Percentiles rank a stretch among this genome's conserved stretches.
These are phyloP conservation scores for Euwallacea similis DNA, from an alignment of 1,140 invertebrate genomes.

Conservation along the genomic window DNA sequence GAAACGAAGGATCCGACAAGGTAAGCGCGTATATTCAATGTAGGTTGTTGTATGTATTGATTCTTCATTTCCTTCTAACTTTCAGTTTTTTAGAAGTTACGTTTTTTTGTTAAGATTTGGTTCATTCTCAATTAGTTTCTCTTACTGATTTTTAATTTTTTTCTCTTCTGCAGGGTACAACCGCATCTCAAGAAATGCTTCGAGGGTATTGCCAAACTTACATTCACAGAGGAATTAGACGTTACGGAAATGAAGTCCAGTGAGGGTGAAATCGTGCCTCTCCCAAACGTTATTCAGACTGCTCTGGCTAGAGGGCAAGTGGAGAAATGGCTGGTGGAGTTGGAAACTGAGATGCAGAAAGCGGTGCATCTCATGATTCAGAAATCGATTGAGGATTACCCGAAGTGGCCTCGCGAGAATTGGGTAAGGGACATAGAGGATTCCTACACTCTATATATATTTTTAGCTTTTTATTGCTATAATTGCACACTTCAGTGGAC, in stretches of 20 bases:
- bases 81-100: slow-evolving; percentile 21
- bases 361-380: slow-evolving; percentile 75
- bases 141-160: not conserved
- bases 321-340: slow-evolving; percentile 93
- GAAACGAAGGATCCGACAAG: slow-evolving; percentile 95
- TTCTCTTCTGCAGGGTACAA: slow-evolving; percentile 72
- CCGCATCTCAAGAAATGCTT: slow-evolving; percentile 98
- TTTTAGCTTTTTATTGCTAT: not conserved
- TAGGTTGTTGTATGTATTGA: too few species aligned
- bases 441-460: not conserved
- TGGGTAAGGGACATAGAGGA: slow-evolving; percentile 68
- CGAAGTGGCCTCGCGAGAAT: slow-evolving; percentile 63
- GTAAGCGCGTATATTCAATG: slow-evolving; percentile 54
- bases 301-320: slow-evolving; percentile 89
- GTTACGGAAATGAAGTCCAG: slow-evolving; percentile 89
- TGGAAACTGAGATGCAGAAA: slow-evolving; percentile 89
- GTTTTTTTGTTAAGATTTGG: not conserved
- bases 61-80: too few species aligned
- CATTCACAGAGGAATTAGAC: slow-evolving; percentile 84
- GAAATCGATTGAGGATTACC: slow-evolving; percentile 69
- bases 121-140: not conserved
- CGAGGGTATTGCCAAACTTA: slow-evolving; percentile 85
- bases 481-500: not conserved
- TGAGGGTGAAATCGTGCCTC: slow-evolving; percentile 80
- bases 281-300: slow-evolving; percentile 84